Evolutionary conservation across 2,797 vertebrate species (phyloP), one percentile per base, ranked within the genome.

Genomic region (Xiphophorus birchmanni): DNA sequence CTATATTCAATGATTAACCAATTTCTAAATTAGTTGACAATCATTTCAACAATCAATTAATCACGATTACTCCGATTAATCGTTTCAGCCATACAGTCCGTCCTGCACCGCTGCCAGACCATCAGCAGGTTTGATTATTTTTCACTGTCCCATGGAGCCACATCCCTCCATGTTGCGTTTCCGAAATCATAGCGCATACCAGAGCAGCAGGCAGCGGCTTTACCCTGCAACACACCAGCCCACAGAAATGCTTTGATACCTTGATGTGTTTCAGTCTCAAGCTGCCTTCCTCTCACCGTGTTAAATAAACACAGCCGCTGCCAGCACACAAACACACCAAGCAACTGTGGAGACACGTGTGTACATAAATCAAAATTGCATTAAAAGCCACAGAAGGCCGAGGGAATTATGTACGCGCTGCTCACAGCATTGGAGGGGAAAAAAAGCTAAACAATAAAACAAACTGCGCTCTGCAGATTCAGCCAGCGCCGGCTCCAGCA

Each of bases 191-290:
- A 90, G 90, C 89, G 87, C 94, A 95, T 95, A 95, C 93, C 94
- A 93, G 92, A 95, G 92, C 94, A 95, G 94, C 94, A 94, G 94
- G 95, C 90, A 90, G 92, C 78, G 90, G 92, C 94, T 93, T 93
- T 87, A 92, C 91, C 92, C 92, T 78, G 88, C 86, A 92, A 91
- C 91, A 90, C 89, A 91, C 88, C 85, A 90, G 84, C 93, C 91
- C 93, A 92, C 93, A 94, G 91, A 94, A 95, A 94, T 93, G 92
- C 91, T 95, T 94, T 94, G 94, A 94, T 94, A 95, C 87, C 91
- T 92, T 91, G 88, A 91, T 90, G 90, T 90, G 93, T 88, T 92
- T 92, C 84, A 87, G 90, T 92, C 90, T 88, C 84, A 87, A 88
- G 91, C 91, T 86, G 86, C 86, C 89, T 91, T 84, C 82, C 90